Conservation (phyloP, 1,140 invertebrate genomes). For the Ceratitis capitata region DNA sequence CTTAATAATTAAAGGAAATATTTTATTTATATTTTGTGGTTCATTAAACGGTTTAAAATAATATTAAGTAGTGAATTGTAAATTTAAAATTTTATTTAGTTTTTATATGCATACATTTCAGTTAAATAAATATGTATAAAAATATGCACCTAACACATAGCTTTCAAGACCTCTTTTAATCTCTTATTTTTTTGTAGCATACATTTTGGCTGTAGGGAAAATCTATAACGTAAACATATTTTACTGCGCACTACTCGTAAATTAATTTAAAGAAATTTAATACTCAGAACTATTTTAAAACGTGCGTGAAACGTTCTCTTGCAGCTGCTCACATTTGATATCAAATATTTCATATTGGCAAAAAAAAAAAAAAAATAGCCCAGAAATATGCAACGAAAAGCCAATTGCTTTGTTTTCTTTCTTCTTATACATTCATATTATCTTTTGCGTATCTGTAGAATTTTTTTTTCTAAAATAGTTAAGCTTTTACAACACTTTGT, state of each 20-base stretch:
- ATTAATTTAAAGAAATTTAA: too few relatives aligned
- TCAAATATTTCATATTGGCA: not conserved
- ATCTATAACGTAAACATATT: not conserved
- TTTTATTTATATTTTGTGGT: too few relatives aligned
- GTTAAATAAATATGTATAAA: too few relatives aligned
- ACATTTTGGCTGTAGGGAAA: not conserved
- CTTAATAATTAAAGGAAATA: too few relatives aligned
- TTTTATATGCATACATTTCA: too few relatives aligned
- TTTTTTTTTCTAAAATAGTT: not conserved
- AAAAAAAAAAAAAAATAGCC: too few relatives aligned
- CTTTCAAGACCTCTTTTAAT: too few relatives aligned
- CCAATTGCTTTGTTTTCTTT: not conserved
- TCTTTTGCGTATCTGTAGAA: not conserved
- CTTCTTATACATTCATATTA: not conserved
- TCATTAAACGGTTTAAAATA: too few relatives aligned
- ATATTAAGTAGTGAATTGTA: too few relatives aligned
- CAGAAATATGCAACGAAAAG: not conserved
- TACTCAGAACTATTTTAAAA: too few relatives aligned
- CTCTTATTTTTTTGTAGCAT: not conserved
- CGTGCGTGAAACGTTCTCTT: not conserved
- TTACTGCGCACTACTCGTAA: not conserved
- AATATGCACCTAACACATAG: too few relatives aligned
- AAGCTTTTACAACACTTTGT: constrained; percentile 8
- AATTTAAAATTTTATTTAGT: too few relatives aligned
- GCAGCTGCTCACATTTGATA: not conserved